Evolutionary conservation across 1,140 invertebrate species (phyloP).

Genomic region (Bombus cullumanus): DNA sequence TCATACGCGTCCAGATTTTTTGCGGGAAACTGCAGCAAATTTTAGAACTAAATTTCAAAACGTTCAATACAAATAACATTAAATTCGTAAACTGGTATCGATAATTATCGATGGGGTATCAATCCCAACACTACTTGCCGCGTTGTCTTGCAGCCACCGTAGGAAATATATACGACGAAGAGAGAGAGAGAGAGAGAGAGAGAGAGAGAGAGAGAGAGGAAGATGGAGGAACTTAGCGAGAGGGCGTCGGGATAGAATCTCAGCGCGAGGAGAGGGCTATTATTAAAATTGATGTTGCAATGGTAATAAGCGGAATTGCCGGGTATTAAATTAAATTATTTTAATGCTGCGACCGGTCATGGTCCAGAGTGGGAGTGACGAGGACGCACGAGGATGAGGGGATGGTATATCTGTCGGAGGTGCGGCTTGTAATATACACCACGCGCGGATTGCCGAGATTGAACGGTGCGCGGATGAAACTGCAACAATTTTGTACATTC

Average conservation of each 20-base stretch:
- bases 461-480: slow-evolving; percentile 39
- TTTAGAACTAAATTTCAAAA: too few species aligned
- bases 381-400: slow-evolving; percentile 11
- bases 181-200: not conserved
- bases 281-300: slow-evolving; percentile 78
- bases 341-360: slow-evolving; percentile 67
- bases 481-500: slow-evolving; percentile 66
- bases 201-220: not conserved
- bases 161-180: too few species aligned
- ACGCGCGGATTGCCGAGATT: slow-evolving; percentile 56
- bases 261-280: slow-evolving; percentile 67
- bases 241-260: slow-evolving; percentile 63
- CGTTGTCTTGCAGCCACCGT: too few species aligned
- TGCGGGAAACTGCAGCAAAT: too few species aligned
- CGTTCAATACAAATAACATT: too few species aligned
- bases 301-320: slow-evolving; percentile 76
- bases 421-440: slow-evolving; percentile 73
- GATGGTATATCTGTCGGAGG: slow-evolving; percentile 59
- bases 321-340: slow-evolving; percentile 80
- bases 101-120: too few species aligned
- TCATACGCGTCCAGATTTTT: too few species aligned
- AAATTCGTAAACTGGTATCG: too few species aligned
- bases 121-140: too few species aligned
- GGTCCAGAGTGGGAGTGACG: not conserved
- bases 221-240: not conserved